A percentile compares a stretch with the other conserved stretches of the same genome.
Conservation (phyloP, 1,140 invertebrate genomes). For the Zelostemma sp. region DNA sequence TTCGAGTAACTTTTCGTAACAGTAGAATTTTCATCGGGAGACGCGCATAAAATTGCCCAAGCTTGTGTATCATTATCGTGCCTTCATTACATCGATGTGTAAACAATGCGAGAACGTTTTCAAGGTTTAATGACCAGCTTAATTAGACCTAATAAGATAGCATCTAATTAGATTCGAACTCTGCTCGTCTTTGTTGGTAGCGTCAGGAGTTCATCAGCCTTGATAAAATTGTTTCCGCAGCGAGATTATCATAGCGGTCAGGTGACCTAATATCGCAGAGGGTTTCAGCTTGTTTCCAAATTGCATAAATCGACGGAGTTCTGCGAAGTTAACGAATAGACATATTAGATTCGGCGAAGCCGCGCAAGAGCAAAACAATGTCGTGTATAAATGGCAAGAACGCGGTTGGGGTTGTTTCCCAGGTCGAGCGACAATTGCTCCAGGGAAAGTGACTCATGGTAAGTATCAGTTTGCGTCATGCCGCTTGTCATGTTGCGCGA, state of each 20-base stretch:
- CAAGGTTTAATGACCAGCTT: too few relatives aligned
- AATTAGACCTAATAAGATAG: too few relatives aligned
- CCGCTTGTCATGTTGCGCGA: constrained; percentile 32
- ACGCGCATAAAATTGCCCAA: too few relatives aligned
- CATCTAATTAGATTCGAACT: neutral
- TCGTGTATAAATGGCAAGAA: constrained; percentile 34
- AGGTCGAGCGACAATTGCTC: constrained; percentile 44
- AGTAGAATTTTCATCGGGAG: too few relatives aligned
- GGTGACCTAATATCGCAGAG: too few relatives aligned
- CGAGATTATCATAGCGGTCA: too few relatives aligned
- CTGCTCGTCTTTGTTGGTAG: neutral
- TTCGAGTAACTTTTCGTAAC: constrained; percentile 1
- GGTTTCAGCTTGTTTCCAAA: constrained; percentile 1
- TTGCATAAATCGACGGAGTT: constrained; percentile 21
- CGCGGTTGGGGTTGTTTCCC: constrained; percentile 30
- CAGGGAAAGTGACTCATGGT: constrained; percentile 37
- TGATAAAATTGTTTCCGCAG: too few relatives aligned
- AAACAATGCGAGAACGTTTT: too few relatives aligned
- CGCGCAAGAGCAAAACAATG: constrained; percentile 14
- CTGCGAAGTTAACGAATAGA: constrained; percentile 21
- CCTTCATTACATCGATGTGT: too few relatives aligned
- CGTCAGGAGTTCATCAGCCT: neutral
- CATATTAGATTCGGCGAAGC: constrained; percentile 20
- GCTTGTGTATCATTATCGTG: too few relatives aligned
- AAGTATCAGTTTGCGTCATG: constrained; percentile 41